phyloP scores from a whole-genome alignment of 2,113 vertebrate species.

The Paradisaea rubra region DNA sequence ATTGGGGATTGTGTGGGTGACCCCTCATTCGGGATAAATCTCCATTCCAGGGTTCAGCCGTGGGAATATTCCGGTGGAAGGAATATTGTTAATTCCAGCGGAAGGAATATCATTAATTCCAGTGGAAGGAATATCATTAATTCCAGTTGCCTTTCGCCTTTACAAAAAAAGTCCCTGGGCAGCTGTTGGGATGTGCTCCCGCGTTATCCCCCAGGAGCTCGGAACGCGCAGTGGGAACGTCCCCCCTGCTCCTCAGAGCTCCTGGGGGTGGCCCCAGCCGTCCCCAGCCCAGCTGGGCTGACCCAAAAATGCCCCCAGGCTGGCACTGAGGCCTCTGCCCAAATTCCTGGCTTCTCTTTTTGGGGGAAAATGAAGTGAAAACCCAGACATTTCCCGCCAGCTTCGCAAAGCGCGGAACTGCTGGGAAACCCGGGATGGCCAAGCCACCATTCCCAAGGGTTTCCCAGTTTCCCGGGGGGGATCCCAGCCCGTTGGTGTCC shows the following conservation, averaged over 20 bases:
- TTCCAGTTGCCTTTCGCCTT: neutral
- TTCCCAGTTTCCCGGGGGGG: neutral
- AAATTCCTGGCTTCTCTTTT: neutral
- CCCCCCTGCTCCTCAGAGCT: neutral
- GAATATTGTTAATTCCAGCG: too few relatives aligned
- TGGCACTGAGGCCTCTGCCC: neutral
- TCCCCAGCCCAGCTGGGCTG: neutral
- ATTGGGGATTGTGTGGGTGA: neutral
- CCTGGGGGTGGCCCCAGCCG: neutral
- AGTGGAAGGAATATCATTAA: neutral
- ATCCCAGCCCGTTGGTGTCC: neutral
- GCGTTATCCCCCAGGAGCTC: neutral
- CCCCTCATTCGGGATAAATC: neutral
- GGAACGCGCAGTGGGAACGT: neutral
- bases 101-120: neutral
- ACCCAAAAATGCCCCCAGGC: neutral
- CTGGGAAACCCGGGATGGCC: fast-evolving
- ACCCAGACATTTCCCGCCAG: neutral
- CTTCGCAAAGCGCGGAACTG: fast-evolving
- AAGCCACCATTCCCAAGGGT: fast-evolving
- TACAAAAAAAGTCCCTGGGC: neutral
- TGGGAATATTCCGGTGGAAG: fast-evolving
- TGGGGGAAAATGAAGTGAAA: fast-evolving
- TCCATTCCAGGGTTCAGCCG: fast-evolving
- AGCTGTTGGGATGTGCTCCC: neutral